Conservation (phyloP, 2,888 invertebrate genomes). For the Drosophila mimica region DNA sequence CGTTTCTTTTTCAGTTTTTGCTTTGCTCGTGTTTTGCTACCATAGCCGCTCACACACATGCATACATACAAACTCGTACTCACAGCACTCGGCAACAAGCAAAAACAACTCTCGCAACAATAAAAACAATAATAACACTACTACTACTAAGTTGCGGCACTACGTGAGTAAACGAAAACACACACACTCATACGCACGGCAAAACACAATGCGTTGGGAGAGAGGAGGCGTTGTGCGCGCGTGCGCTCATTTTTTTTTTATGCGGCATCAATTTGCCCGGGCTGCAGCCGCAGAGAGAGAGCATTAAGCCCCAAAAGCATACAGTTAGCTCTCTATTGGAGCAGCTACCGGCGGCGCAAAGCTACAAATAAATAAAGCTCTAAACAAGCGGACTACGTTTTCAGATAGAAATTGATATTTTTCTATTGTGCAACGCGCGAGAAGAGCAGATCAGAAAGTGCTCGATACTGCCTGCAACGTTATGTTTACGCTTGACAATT, state of each 20-base stretch:
- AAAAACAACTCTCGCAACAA: conserved; percentile 73
- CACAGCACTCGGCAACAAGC: conserved; percentile 74
- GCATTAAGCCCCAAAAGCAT: conserved; percentile 10
- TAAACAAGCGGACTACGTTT: conserved; percentile 15
- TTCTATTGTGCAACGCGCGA: conserved; percentile 44
- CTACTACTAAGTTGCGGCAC: conserved; percentile 74
- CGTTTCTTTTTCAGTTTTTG: conserved; percentile 68
- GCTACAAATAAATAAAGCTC: conserved; percentile 44
- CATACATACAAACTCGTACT: conserved; percentile 37
- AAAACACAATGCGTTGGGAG: conserved; percentile 55
- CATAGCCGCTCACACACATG: conserved; percentile 49
- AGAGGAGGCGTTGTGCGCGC: conserved; percentile 44
- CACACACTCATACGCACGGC: conserved; percentile 31
- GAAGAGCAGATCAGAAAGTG: conserved; percentile 10
- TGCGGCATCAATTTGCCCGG: conserved; percentile 62
- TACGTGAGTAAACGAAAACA: conserved; percentile 72
- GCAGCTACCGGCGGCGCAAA: conserved; percentile 64
- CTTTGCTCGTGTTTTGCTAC: conserved; percentile 78
- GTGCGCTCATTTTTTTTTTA: conserved; percentile 49
- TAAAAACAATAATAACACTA: conserved; percentile 76
- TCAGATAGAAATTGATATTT: conserved; percentile 32
- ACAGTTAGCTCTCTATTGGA: conserved; percentile 33
- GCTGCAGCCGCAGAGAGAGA: conserved; percentile 36
- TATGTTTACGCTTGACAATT: conserved; percentile 38
- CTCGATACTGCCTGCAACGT: conserved; percentile 25